Evolutionary conservation across 2,888 invertebrate genomes (phyloP), one percentile per base, ranked within the genome.

Genomic region (Hetaerina titia): DNA sequence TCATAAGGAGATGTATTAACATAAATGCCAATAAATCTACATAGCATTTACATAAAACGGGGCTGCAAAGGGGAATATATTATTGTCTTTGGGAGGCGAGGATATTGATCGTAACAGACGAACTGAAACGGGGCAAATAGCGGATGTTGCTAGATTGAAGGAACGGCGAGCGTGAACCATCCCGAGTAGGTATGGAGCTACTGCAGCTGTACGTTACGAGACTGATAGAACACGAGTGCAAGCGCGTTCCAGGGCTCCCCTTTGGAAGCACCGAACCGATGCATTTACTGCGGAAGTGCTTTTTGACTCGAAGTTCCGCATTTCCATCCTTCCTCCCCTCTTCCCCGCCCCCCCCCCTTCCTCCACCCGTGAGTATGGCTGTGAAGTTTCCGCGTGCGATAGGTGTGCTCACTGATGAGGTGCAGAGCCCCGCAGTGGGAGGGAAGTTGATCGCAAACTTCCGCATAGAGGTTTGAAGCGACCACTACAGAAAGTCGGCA

Each of bases 391-490:
- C 69, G 69, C 69, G 63, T 13, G 63, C 19, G 63, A 15, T 19
- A 63, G 63, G 45, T 69, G 69, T 22, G 69, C 69, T 22, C 69
- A 2, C 69, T 69, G 69, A 69, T 69, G 69, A 69, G 69, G 17
- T 64, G 64, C 64, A 19, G 64, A 64, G 69, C n/a, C 69, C 22
- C 19, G 22, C 22, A 7, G 64, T 4, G 69, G 69, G n/a, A 69
- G 22, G 22, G 19, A 17, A 69, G 69, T 69, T 69, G 69, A 69
- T 69, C 69, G 69, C 7, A n/a, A 69, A 69, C 69, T 69, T 69
- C 69, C 69, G 69, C 69, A 69, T 69, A n/a, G 69, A 69, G 69
- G n/a, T 69, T 69, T 69, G 69, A 69, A 69, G 69, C n/a, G 69
- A 69, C 22, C 69, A 69, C n/a, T 22, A 64, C 64, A 69, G 69